Percentiles rank a stretch among this genome's conserved stretches.
These are phyloP conservation scores for Platypus cylindrus DNA, from an alignment of 2,888 invertebrate species.

Conservation along the genomic window DNA sequence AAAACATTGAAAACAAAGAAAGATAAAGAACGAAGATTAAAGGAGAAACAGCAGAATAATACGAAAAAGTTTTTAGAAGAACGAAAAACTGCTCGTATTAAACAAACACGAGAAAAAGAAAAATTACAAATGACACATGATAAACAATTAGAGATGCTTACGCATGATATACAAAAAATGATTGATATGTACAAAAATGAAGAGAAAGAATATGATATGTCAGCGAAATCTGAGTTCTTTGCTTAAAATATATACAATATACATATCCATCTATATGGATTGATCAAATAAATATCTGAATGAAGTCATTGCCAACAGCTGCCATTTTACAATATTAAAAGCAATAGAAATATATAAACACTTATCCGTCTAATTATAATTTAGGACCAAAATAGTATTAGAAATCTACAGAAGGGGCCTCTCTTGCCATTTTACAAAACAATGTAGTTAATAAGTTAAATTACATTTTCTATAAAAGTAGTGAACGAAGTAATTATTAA, in stretches of 20 bases:
- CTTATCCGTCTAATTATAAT: too few species aligned
- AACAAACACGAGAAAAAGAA: constrained; percentile 84
- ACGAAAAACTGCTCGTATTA: constrained; percentile 73
- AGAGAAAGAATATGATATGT: constrained; percentile 79
- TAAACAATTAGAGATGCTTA: constrained; percentile 80
- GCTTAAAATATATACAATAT: constrained; percentile 55
- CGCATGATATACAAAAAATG: constrained; percentile 78
- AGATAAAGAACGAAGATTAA: constrained; percentile 85
- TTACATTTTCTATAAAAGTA: too few species aligned
- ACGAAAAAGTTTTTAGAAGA: constrained; percentile 97
- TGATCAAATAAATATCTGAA: constrained; percentile 1
- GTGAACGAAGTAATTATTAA: too few species aligned
- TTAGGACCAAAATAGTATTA: constrained; percentile 6
- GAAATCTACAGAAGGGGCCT: too few species aligned
- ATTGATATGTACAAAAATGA: constrained; percentile 92
- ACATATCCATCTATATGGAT: too few species aligned
- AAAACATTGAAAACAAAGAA: constrained; percentile 94
- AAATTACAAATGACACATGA: constrained; percentile 85
- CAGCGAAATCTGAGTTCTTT: constrained; percentile 81
- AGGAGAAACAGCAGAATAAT: constrained; percentile 95
- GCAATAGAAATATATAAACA: too few species aligned
- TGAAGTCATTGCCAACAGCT: constrained; percentile 2
- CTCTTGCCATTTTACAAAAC: too few species aligned
- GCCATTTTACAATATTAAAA: too few species aligned
- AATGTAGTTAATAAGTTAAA: too few species aligned